Conservation (phyloP, 2,797 vertebrate genomes). For the Enteromius thamalakanensis region DNA sequence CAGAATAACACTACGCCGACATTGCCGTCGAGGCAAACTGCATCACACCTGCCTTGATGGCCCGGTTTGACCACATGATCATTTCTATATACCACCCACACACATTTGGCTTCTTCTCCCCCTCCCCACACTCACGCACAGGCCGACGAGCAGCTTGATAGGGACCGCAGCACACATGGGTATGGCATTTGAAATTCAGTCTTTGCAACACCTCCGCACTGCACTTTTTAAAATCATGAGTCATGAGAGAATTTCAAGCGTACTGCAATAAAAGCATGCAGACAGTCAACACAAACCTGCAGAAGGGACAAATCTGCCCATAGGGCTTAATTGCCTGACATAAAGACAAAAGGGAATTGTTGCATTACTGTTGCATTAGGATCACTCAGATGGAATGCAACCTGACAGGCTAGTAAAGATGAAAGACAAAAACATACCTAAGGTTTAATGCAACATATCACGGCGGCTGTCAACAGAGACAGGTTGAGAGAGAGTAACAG, state of each 20-base stretch:
- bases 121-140: conserved; percentile 39
- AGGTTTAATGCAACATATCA: neutral
- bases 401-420: neutral
- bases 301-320: neutral
- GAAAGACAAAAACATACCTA: conserved; percentile 13
- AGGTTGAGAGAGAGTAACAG: conserved; percentile 12
- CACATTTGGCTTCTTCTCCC: conserved; percentile 36
- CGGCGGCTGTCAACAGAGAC: conserved; percentile 20
- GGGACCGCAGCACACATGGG: conserved; percentile 40
- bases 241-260: conserved; percentile 66
- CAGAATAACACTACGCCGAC: neutral
- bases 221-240: conserved; percentile 73
- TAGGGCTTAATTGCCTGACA: neutral
- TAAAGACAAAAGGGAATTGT: conserved; percentile 33
- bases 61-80: conserved; percentile 27
- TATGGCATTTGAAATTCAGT: conserved; percentile 50
- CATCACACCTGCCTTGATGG: conserved; percentile 37
- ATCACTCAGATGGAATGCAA: neutral
- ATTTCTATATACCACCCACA: conserved; percentile 44
- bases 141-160: conserved; percentile 43
- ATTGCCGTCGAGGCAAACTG: conserved; percentile 15
- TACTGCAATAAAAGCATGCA: conserved; percentile 11
- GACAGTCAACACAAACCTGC: conserved; percentile 16
- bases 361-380: conserved; percentile 23
- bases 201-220: conserved; percentile 58